Evolutionary conservation across 2,113 vertebrate species (phyloP).

Genomic region (Tupaia tana): DNA sequence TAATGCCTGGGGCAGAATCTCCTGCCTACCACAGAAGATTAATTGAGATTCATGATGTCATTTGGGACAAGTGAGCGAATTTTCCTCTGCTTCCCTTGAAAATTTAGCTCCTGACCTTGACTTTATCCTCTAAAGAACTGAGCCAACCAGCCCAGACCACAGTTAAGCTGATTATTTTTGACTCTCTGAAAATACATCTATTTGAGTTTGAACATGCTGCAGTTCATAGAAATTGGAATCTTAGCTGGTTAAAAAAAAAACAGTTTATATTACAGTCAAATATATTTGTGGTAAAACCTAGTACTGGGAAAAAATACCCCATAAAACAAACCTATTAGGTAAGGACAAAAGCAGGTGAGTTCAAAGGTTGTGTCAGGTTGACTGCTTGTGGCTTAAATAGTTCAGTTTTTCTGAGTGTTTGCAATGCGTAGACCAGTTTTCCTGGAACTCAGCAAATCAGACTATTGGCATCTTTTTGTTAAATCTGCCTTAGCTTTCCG

Average conservation of each 20-base stretch:
- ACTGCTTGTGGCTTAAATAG: not conserved
- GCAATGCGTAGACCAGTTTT: slow-evolving; percentile 26
- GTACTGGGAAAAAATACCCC: not conserved
- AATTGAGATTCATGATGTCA: not conserved
- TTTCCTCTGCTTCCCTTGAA: not conserved
- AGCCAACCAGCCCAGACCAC: not conserved
- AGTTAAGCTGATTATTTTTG: not conserved
- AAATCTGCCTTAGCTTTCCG: slow-evolving; percentile 69
- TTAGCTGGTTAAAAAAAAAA: not conserved
- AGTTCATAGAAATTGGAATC: slow-evolving; percentile 2
- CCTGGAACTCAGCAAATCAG: slow-evolving; percentile 66
- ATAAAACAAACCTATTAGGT: not conserved
- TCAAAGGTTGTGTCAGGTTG: not conserved
- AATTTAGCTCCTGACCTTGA: not conserved
- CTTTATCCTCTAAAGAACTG: not conserved
- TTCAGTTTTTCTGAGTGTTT: not conserved
- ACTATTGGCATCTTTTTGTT: slow-evolving; percentile 69
- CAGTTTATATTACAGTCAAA: not conserved
- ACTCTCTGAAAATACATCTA: not conserved
- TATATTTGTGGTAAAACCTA: slow-evolving; percentile 2
- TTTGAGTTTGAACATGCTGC: not conserved
- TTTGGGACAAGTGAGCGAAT: not conserved
- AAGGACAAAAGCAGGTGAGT: not conserved
- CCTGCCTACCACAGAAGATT: not conserved
- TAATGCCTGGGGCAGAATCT: not conserved